Conservation (phyloP, 2,797 vertebrate species). For the Urophycis tenuis region DNA sequence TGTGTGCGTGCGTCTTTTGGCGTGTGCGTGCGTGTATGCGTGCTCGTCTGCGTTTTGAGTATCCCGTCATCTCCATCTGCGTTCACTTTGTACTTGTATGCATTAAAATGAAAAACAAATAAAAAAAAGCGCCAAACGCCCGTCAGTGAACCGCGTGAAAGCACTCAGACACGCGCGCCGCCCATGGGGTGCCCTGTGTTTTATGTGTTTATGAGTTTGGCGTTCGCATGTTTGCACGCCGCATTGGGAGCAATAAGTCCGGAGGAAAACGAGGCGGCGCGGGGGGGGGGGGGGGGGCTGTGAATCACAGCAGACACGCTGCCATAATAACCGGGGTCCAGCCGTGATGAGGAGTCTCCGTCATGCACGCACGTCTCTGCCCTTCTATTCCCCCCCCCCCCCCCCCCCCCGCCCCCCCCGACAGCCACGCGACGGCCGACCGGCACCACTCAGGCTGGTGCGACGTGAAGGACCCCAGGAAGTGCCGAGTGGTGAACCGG, state of each 20-base stretch:
- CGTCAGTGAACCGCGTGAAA: background rate
- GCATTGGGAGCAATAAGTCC: constrained; percentile 10
- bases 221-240: background rate
- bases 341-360: no score
- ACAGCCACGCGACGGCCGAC: no score
- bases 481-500: background rate
- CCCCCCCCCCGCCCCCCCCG: no score
- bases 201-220: background rate
- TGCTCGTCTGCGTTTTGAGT: constrained; percentile 17
- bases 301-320: constrained; percentile 4
- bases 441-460: no score
- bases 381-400: background rate
- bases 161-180: background rate
- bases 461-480: no score
- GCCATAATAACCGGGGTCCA: constrained; percentile 8
- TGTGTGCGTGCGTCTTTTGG: constrained; percentile 22
- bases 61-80: constrained; percentile 1
- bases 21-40: constrained; percentile 15
- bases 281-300: constrained; percentile 15
- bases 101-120: background rate
- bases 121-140: background rate
- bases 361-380: background rate
- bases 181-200: no score
- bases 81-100: background rate
- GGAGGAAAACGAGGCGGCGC: constrained; percentile 21